Conservation (phyloP, 2,888 invertebrate genomes). For the Aphidoletes aphidimyza region DNA sequence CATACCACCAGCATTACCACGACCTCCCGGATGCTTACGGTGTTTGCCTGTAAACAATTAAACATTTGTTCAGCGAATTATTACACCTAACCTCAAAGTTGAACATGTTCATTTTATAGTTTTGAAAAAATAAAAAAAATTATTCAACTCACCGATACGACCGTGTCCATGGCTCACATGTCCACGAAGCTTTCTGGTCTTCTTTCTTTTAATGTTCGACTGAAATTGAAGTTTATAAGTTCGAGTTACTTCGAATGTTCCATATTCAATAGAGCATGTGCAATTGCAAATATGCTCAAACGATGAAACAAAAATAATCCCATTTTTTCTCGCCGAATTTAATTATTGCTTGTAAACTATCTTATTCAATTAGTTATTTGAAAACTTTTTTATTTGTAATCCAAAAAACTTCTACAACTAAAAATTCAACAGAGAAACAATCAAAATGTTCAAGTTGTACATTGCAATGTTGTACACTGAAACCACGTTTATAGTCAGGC, state of each 20-base stretch:
- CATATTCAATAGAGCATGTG: background rate
- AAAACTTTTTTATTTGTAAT: too few species aligned
- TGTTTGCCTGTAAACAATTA: constrained; percentile 83
- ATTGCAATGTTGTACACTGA: background rate
- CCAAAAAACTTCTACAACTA: too few species aligned
- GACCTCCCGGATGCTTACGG: constrained; percentile 99
- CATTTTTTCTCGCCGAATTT: too few species aligned
- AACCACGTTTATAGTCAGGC: background rate
- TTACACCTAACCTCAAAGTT: constrained; percentile 56
- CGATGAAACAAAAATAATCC: too few species aligned
- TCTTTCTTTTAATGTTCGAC: constrained; percentile 92
- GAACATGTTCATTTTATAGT: too few species aligned
- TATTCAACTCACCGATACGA: constrained; percentile 86
- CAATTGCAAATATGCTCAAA: background rate
- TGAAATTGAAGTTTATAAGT: constrained; percentile 67
- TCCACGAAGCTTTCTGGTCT: constrained; percentile 99
- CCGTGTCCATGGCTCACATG: constrained; percentile 99
- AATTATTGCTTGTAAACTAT: too few species aligned
- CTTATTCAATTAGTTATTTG: too few species aligned
- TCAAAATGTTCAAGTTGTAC: background rate
- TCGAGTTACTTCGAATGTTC: background rate
- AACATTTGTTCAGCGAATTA: background rate
- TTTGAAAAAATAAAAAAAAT: background rate
- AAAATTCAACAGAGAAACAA: too few species aligned
- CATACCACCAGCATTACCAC: constrained; percentile 99